Conservation (phyloP, 2,113 vertebrate genomes). For the Leucopternis melanops region DNA sequence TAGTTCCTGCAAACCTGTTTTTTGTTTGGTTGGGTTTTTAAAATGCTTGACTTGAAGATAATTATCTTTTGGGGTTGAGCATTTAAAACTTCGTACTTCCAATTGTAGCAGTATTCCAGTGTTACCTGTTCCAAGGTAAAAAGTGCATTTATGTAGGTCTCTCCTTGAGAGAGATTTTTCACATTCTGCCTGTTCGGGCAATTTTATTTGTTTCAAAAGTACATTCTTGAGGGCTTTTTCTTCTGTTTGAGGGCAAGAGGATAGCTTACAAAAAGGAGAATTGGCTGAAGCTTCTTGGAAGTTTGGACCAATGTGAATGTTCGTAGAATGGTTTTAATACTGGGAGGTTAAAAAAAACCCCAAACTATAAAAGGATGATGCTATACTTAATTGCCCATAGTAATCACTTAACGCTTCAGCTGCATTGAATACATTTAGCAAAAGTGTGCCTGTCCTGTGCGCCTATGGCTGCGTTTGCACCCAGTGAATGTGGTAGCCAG, state of each 20-base stretch:
- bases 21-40: neutral
- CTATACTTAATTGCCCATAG: neutral
- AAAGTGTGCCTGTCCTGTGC: neutral
- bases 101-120: neutral
- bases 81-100: neutral
- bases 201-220: neutral
- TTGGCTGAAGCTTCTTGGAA: neutral
- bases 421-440: neutral
- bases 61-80: neutral
- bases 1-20: neutral
- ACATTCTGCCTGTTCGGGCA: neutral
- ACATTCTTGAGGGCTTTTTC: neutral
- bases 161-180: neutral
- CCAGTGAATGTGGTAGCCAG: neutral
- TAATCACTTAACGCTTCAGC: neutral
- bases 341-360: neutral
- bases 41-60: neutral
- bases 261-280: neutral
- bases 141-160: neutral
- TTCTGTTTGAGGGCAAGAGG: neutral
- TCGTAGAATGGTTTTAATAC: neutral
- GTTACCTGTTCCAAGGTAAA: neutral
- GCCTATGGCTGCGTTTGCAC: neutral
- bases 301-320: neutral
- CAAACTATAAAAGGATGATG: neutral